Evolutionary conservation across 2,113 vertebrate species (phyloP).

Genomic region (Rhabdomys dilectus): DNA sequence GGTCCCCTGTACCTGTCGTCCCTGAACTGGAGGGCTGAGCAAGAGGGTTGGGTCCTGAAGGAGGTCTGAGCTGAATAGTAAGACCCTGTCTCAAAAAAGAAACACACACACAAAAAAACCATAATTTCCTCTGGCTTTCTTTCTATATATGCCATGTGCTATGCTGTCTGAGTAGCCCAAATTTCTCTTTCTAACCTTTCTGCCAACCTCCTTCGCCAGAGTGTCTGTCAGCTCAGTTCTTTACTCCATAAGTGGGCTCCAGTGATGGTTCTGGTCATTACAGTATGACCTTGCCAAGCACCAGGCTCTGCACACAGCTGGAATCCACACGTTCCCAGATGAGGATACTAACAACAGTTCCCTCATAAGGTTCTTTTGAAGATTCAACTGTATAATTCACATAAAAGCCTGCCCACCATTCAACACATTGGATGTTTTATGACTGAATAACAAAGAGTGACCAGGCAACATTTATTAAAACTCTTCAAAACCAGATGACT

Average conservation of each 20-base stretch:
- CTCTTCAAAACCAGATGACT: background rate
- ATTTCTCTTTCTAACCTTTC: background rate
- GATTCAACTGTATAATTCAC: background rate
- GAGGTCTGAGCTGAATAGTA: background rate
- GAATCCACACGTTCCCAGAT: background rate
- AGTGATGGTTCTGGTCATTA: background rate
- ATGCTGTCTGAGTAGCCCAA: background rate
- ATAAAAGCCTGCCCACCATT: background rate
- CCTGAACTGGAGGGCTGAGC: background rate
- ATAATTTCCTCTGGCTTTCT: background rate
- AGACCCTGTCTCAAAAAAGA: background rate
- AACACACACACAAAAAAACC: background rate
- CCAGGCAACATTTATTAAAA: slow-evolving; percentile 26
- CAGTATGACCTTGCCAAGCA: background rate
- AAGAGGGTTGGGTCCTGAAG: background rate
- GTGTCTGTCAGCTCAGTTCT: background rate
- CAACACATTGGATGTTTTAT: background rate
- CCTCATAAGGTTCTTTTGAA: background rate
- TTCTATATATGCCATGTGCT: background rate
- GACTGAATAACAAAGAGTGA: background rate
- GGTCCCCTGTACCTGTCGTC: background rate
- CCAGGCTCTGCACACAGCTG: background rate
- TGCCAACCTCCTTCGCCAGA: background rate
- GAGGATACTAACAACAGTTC: background rate
- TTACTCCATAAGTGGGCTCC: background rate